Evolutionary conservation across 2,797 vertebrate genomes (phyloP).

Genomic region (Gephyroberyx darwinii): DNA sequence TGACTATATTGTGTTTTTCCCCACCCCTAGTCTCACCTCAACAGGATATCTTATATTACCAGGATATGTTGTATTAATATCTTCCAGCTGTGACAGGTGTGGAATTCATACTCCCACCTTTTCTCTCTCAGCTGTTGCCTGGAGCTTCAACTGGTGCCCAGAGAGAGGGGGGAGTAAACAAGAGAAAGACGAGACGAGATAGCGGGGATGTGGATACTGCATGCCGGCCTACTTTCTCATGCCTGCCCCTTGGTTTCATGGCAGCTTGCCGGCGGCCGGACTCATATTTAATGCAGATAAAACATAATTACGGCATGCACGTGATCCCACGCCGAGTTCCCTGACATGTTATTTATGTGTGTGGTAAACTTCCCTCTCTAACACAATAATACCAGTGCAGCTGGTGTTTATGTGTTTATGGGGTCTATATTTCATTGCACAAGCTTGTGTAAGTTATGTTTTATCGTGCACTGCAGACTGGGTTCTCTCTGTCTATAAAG

Average conservation of each 20-base stretch:
- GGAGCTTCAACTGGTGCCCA: conserved; percentile 13
- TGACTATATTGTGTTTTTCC: too few species aligned
- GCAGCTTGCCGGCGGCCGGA: not conserved
- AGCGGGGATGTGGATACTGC: conserved; percentile 1
- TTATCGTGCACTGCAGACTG: not conserved
- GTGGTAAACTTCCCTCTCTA: not conserved
- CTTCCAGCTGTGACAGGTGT: conserved; percentile 5
- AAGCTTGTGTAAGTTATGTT: not conserved
- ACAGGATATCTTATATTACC: not conserved
- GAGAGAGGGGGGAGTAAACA: conserved; percentile 10
- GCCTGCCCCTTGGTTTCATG: not conserved
- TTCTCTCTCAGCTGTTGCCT: conserved; percentile 30
- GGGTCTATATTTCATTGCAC: not conserved
- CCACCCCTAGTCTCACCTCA: not conserved
- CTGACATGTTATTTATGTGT: conserved; percentile 9
- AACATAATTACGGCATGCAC: conserved; percentile 34
- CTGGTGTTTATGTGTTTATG: conserved; percentile 2
- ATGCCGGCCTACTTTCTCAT: not conserved
- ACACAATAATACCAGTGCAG: not conserved
- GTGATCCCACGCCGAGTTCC: conserved; percentile 13
- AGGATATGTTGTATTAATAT: not conserved
- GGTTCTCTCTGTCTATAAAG: not conserved
- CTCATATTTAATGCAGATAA: conserved; percentile 55
- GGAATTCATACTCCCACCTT: not conserved
- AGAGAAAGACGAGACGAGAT: not conserved